A percentile compares a stretch with the other conserved stretches of the same genome.
phyloP scores from a whole-genome alignment of 2,113 vertebrate genomes.

The Boleophthalmus pectinirostris region DNA sequence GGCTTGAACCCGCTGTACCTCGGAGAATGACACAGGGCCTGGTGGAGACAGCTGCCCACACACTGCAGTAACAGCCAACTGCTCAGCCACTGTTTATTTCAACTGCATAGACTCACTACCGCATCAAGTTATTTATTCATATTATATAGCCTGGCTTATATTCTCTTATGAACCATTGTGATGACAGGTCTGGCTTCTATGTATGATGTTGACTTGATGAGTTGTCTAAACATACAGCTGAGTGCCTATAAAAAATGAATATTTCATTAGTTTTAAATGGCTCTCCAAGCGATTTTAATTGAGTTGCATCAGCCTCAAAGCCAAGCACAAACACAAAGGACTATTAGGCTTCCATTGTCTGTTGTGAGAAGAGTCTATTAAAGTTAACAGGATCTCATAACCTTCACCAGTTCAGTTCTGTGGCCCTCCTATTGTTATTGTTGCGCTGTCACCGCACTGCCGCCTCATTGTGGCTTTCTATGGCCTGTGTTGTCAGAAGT shows the following conservation, averaged over 20 bases:
- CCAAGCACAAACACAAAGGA: constrained; percentile 27
- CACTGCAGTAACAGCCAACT: constrained; percentile 44
- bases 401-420: constrained; percentile 48
- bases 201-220: constrained; percentile 27
- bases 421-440: constrained; percentile 43
- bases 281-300: constrained; percentile 48
- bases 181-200: not conserved
- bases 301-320: constrained; percentile 46
- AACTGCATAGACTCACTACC: constrained; percentile 39
- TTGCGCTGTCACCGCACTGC: constrained; percentile 20
- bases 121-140: constrained; percentile 11
- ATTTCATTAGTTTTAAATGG: constrained; percentile 59
- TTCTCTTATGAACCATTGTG: not conserved
- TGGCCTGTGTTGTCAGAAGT: constrained; percentile 38
- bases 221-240: constrained; percentile 30
- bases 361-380: constrained; percentile 50
- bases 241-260: constrained; percentile 42
- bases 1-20: constrained; percentile 7
- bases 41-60: constrained; percentile 49
- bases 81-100: constrained; percentile 33
- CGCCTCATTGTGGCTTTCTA: constrained; percentile 45
- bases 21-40: constrained; percentile 20
- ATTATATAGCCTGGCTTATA: constrained; percentile 1
- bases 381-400: constrained; percentile 68
- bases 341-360: constrained; percentile 41